Conservation (phyloP, 2,888 invertebrate species). For the Tetrapedia diversipes region DNA sequence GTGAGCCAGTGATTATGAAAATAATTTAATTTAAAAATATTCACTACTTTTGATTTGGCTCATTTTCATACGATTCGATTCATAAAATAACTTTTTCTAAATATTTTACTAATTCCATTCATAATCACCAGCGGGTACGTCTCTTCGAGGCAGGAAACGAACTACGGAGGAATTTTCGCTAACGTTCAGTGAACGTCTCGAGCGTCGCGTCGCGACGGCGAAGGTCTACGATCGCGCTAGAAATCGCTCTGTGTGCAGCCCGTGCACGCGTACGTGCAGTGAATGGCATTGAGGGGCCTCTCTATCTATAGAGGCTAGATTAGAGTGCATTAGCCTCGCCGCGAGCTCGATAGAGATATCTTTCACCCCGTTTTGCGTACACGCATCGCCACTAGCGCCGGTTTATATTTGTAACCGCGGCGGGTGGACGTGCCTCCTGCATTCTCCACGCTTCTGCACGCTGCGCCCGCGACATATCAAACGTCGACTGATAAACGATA, state of each 20-base stretch:
- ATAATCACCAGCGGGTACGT: no score
- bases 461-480: slow-evolving; percentile 24
- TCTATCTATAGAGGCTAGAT: slow-evolving; percentile 74
- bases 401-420: slow-evolving; percentile 65
- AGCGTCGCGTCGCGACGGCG: slow-evolving; percentile 52
- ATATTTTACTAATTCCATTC: no score
- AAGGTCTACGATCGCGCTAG: slow-evolving; percentile 66
- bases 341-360: slow-evolving; percentile 63
- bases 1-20: no score
- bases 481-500: slow-evolving; percentile 20
- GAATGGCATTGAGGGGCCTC: slow-evolving; percentile 73
- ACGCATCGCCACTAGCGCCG: slow-evolving; percentile 55
- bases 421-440: slow-evolving; percentile 43
- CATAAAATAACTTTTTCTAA: no score
- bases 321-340: slow-evolving; percentile 74
- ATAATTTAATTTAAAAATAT: no score
- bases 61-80: not conserved
- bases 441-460: slow-evolving; percentile 8
- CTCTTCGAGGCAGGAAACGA: not conserved
- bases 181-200: slow-evolving; percentile 25
- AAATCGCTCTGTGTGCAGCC: slow-evolving; percentile 37
- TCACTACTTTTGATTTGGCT: no score
- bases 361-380: slow-evolving; percentile 58
- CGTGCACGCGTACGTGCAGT: slow-evolving; percentile 67
- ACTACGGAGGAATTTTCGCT: slow-evolving; percentile 24